These are phyloP conservation scores for Rhagium mordax DNA, from an alignment of 2,888 invertebrate species.

Conservation along the genomic window DNA sequence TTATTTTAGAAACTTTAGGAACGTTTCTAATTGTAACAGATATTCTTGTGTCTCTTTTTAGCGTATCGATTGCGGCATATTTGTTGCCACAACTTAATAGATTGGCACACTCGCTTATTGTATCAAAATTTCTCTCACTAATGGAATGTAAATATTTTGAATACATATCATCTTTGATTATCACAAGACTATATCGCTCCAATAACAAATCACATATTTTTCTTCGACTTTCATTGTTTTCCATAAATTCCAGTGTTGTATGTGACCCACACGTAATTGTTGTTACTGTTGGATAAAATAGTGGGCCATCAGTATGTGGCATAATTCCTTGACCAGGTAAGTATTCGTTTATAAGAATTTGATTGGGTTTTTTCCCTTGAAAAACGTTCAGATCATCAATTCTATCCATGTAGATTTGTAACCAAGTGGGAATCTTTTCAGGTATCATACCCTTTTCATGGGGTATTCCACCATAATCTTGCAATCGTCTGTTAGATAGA, in stretches of 20 bases:
- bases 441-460: constrained; percentile 95
- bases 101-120: constrained; percentile 77
- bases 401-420: constrained; percentile 80
- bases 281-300: constrained; percentile 93
- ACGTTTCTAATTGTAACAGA: constrained; percentile 96
- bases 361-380: constrained; percentile 85
- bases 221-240: constrained; percentile 69
- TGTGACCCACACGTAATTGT: constrained; percentile 95
- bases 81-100: constrained; percentile 75
- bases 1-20: constrained; percentile 87
- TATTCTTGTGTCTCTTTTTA: constrained; percentile 81
- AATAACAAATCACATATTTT: constrained; percentile 83
- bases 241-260: constrained; percentile 89
- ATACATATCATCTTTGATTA: constrained; percentile 89
- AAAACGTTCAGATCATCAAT: constrained; percentile 81
- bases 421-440: constrained; percentile 91
- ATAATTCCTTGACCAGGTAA: constrained; percentile 94
- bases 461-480: constrained; percentile 98
- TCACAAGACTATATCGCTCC: constrained; percentile 89
- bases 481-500: constrained; percentile 90
- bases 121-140: constrained; percentile 79
- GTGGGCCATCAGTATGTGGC: constrained; percentile 96
- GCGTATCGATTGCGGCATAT: constrained; percentile 73
- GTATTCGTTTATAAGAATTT: constrained; percentile 96
- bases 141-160: constrained; percentile 90